These are phyloP conservation scores for Phenacoccus solenopsis DNA, from an alignment of 1,140 invertebrate genomes.

Conservation along the genomic window DNA sequence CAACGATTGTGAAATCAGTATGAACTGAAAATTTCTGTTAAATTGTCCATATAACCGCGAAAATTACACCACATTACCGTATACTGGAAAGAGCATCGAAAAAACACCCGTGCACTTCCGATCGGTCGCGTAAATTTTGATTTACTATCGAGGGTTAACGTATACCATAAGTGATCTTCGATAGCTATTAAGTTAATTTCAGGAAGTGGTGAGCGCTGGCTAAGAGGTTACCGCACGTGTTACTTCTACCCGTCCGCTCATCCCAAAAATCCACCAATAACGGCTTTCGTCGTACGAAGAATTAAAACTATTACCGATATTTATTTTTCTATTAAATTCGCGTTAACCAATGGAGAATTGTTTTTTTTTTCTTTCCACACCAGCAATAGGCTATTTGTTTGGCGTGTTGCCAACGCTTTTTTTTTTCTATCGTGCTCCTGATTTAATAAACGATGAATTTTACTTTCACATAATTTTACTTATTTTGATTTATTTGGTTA, in stretches of 20 bases:
- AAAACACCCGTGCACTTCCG: background rate
- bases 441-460: too few relatives aligned
- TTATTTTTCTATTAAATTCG: constrained; percentile 14
- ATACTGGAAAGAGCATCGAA: too few relatives aligned
- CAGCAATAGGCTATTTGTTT: background rate
- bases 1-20: too few relatives aligned
- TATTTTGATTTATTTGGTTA: too few relatives aligned
- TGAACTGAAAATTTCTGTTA: too few relatives aligned
- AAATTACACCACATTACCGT: too few relatives aligned
- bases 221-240: constrained; percentile 9
- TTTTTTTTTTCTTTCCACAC: background rate
- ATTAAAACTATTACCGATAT: constrained; percentile 16
- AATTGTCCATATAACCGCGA: too few relatives aligned
- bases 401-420: background rate
- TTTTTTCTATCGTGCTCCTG: too few relatives aligned
- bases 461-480: too few relatives aligned
- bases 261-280: background rate
- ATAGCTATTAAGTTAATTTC: constrained; percentile 15
- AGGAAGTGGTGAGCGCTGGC: constrained; percentile 4
- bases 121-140: background rate
- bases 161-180: constrained; percentile 7
- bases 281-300: background rate
- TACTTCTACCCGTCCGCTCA: background rate
- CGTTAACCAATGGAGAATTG: background rate
- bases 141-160: background rate